Evolutionary conservation across 2,888 invertebrate species (phyloP), one percentile per base, ranked within the genome.

Genomic region (Xestia c-nigrum): DNA sequence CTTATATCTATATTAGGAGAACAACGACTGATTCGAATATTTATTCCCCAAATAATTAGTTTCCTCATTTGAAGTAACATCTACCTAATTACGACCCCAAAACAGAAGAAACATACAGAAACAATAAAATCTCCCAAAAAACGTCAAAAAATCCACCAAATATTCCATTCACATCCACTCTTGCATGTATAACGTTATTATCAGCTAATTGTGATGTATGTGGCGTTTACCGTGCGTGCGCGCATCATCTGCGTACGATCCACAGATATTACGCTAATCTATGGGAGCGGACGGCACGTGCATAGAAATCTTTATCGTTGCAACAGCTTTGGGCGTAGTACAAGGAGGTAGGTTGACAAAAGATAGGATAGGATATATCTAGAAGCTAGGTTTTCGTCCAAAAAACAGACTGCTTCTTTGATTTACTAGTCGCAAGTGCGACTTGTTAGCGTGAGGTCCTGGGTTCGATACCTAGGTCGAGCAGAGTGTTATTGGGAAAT

Each of bases 251-350:
- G 74, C 57, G 61, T 66, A 76, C 55, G 47, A 66, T 83, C 66
- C 65, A 57, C 59, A 50, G 46, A 76, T 81, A 83, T 83, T 85
- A 84, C 75, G 75, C 65, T 84, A 76, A 85, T 84, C 69, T 87
- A 87, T 82, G 80, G 78, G 77, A 80, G 67, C 72, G 43, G 24
- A 43, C 43, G 74, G 79, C 79, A 85, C 85, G 88, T 87, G 88
- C 59, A 68, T 31, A 71, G 85, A 80, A 85, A 69, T 66, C 67
- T 74, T 83, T 64, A 80, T 81, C 63, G 46, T 75, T 75, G 68
- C 67, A 75, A 78, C 72, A 76, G 40, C 67, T 84, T 81, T 74
- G 21, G 52, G 38, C 19, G 69, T 65, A 24, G 6, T 12, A 55
- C 83, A 63, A 67, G 59, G 65, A 82, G 19, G n/a, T 71, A 50